Conservation (phyloP, 2,113 vertebrate genomes). For the Pseudolaguvia tuberculata region DNA sequence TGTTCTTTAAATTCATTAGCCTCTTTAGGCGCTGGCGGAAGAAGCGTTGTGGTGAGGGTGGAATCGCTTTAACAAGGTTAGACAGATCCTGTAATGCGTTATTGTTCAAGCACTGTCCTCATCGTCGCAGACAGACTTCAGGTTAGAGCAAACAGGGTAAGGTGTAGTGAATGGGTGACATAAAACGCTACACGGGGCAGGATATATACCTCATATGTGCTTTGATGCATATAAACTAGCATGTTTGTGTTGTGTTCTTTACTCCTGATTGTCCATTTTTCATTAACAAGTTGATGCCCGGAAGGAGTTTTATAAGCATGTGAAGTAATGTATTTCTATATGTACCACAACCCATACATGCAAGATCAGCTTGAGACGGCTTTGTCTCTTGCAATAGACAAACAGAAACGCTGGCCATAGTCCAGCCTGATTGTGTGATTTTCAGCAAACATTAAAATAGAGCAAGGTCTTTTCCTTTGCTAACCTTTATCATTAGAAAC, state of each 20-base stretch:
- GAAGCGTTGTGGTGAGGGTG: constrained; percentile 69
- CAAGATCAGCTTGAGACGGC: neutral
- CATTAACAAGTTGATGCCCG: neutral
- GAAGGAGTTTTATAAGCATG: too few species aligned
- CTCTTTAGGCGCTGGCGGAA: constrained; percentile 68
- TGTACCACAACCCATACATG: constrained; percentile 15
- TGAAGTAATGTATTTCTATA: constrained; percentile 11
- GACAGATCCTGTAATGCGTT: constrained; percentile 69
- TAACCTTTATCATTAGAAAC: constrained; percentile 29
- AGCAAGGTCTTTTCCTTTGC: constrained; percentile 30
- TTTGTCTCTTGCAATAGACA: neutral
- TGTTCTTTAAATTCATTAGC: constrained; percentile 83
- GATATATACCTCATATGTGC: neutral
- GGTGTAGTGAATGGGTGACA: neutral
- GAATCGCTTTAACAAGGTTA: constrained; percentile 71
- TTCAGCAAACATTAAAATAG: constrained; percentile 36
- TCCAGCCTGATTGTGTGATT: constrained; percentile 20
- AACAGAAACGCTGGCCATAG: constrained; percentile 19
- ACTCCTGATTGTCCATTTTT: neutral
- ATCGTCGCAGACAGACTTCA: constrained; percentile 59
- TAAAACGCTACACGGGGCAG: neutral
- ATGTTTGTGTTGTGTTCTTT: neutral
- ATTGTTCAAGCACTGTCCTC: constrained; percentile 65
- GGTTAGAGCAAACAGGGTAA: constrained; percentile 15
- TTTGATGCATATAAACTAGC: neutral